A percentile compares a stretch with the other conserved stretches of the same genome.
phyloP scores from a whole-genome alignment of 2,113 vertebrate genomes.

The Cygnus buccinator region DNA sequence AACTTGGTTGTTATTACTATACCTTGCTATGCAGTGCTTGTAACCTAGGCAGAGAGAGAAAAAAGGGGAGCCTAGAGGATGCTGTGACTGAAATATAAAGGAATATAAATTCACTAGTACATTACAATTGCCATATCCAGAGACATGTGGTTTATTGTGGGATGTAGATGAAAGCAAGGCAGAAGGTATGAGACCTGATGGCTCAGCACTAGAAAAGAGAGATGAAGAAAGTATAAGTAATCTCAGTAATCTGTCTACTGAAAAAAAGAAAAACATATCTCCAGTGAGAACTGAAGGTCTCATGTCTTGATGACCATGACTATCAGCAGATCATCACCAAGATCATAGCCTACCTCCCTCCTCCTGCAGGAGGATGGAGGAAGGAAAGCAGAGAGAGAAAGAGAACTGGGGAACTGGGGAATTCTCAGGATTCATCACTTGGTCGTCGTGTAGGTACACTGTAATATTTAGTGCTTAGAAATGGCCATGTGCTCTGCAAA shows the following conservation, averaged over 20 bases:
- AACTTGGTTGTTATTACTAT: slow-evolving; percentile 11
- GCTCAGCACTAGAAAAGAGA: not conserved
- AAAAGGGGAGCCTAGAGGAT: not conserved
- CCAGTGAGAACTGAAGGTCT: not conserved
- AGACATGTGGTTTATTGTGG: accelerated
- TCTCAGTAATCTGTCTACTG: not conserved
- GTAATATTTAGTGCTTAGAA: not conserved
- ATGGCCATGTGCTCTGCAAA: not conserved
- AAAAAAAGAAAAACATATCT: not conserved
- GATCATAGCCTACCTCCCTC: not conserved
- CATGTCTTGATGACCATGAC: not conserved
- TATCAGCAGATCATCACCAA: not conserved
- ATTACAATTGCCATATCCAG: not conserved
- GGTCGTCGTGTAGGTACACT: not conserved
- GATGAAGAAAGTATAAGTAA: not conserved
- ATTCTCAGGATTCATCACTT: not conserved
- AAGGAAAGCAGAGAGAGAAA: not conserved
- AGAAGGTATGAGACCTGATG: not conserved
- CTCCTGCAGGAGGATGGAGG: not conserved
- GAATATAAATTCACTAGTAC: not conserved
- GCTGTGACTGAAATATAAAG: not conserved
- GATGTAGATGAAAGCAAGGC: not conserved
- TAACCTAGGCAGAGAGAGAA: not conserved
- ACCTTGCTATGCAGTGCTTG: not conserved
- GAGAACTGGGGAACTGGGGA: not conserved